Percentiles rank a stretch among this genome's conserved stretches.
These are phyloP conservation scores for Porites lutea DNA, from an alignment of 64 coral and sea anemone genomes.

Conservation along the genomic window DNA sequence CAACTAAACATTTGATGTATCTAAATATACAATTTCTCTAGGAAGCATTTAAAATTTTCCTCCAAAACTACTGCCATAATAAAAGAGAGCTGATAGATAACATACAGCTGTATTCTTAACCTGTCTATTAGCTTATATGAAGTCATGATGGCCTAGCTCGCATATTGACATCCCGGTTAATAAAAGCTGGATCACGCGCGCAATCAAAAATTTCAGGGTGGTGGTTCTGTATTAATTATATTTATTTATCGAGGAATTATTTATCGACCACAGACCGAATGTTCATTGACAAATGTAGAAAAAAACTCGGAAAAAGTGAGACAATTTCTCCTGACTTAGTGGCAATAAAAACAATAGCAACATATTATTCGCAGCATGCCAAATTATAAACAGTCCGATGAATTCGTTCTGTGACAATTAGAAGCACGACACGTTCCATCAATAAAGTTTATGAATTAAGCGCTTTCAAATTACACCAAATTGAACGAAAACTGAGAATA, in stretches of 20 bases:
- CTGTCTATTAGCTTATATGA: no score
- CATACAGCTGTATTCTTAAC: no score
- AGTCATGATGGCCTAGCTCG: no score
- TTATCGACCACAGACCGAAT: no score
- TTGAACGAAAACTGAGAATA: background rate
- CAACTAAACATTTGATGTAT: background rate
- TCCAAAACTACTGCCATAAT: no score
- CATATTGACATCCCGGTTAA: no score
- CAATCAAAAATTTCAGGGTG: background rate
- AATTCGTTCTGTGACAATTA: background rate
- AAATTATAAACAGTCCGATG: background rate
- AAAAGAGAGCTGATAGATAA: no score
- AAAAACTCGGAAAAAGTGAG: background rate
- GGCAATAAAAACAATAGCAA: slow-evolving; percentile 1
- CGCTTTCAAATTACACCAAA: background rate
- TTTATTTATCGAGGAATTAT: no score
- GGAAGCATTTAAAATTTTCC: no score
- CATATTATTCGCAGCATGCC: background rate
- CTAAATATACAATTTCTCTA: no score
- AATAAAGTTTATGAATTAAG: background rate
- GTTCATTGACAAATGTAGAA: background rate
- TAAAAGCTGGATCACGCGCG: background rate
- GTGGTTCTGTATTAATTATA: background rate
- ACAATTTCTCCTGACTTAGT: background rate
- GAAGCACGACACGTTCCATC: background rate